Conservation (phyloP, 2,797 vertebrate genomes). For the Enteromius thamalakanensis region DNA sequence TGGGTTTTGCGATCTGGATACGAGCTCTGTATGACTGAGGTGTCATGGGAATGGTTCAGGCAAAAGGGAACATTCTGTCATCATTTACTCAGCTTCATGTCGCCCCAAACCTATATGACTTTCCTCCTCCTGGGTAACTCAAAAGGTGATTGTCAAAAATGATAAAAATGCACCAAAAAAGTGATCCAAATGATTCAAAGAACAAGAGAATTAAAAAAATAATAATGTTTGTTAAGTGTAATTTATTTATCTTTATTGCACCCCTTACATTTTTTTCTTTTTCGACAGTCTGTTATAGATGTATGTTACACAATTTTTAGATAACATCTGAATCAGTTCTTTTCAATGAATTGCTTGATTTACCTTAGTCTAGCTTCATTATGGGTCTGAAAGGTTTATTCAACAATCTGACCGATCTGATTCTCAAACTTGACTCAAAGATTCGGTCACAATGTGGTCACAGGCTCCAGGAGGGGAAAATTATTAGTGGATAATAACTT, state of each 20-base stretch:
- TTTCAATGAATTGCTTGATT: neutral
- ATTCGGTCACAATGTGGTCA: neutral
- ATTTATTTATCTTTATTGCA: neutral
- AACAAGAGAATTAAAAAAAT: neutral
- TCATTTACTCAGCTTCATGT: neutral
- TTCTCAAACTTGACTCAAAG: neutral
- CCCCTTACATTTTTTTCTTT: neutral
- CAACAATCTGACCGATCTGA: neutral
- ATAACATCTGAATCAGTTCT: neutral
- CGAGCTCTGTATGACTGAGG: slow-evolving; percentile 8
- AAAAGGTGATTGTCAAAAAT: slow-evolving; percentile 25
- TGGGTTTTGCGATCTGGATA: slow-evolving; percentile 60
- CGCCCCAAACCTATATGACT: neutral
- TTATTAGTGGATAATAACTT: neutral
- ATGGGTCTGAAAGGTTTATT: neutral
- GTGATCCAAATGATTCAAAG: neutral
- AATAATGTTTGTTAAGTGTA: neutral
- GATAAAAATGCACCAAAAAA: neutral
- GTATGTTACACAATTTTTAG: neutral
- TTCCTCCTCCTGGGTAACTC: slow-evolving; percentile 50
- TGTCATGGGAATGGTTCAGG: slow-evolving; percentile 3
- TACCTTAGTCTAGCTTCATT: neutral
- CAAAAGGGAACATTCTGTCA: slow-evolving; percentile 7
- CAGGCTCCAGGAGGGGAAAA: neutral
- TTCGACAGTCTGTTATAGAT: neutral